Evolutionary conservation across 1,140 invertebrate genomes (phyloP), one percentile per base, ranked within the genome.

Genomic region (Anastrepha obliqua): DNA sequence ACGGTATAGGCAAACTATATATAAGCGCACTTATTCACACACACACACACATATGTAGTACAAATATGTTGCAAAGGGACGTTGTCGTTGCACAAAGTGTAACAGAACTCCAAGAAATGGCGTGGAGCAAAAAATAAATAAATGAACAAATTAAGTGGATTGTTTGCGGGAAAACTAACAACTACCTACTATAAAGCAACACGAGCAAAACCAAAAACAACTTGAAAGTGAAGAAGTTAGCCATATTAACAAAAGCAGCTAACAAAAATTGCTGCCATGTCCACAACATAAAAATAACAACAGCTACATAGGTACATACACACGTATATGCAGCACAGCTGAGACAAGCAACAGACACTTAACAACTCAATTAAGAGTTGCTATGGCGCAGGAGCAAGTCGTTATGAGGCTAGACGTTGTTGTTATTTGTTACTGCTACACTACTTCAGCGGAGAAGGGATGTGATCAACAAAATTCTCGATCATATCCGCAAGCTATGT

Each of bases 291-390:
- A 62, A 39, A 87, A 44, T 44, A 59, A 44, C 78, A 87, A n/a
- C 87, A 85, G 13, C 47, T 42, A 62, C 51, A 42, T 15, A 67
- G 3, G 64, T 29, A 74, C 44, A 67, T 15, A 67, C 39, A 87
- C 70, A n/a, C 44, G n/a, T 86, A 65, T 29, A 60, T 17, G n/a
- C 7, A 15, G n/a, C 17, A n/a, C 78, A 78, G 42, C 67, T 74
- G 67, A 74, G 67, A 74, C 67, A 74, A 47, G n/a, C 74, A 81
- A 85, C 86, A 87, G 87, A 89, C 88, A 89, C 87, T 89, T 74
- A 87, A 89, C 89, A 89, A 89, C 89, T 89, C 89, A 89, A 89
- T 89, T 89, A 88, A 88, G 87, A 67, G 81, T 85, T 88, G 87
- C 60, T 62, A 44, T 87, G 20, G 86, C 59, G 60, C 65, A 55